Base-by-base conservation (phyloP, 2,888 invertebrate genomes). In the Andrena bucephala region DNA sequence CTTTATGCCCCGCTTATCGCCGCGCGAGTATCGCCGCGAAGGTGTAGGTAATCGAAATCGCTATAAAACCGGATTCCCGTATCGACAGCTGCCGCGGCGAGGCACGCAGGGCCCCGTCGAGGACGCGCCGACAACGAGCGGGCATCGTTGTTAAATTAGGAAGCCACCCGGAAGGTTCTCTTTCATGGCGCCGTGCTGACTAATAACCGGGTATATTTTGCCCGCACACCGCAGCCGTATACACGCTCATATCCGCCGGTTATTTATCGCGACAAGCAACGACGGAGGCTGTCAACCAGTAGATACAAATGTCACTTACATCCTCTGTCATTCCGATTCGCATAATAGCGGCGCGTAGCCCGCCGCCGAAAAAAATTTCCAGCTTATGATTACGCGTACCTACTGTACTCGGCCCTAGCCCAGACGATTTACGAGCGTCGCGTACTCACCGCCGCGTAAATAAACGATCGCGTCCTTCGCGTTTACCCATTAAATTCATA, bases 1-100 rank as follows among this genome's bases (percentile, higher is more conserved):
- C 36, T 77, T 86, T 85, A 79, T 72, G 72, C 79, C 50, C 77
- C 77, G 79, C 86, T 87, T 86, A 87, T 85, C 86, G 73, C 85
- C 60, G 50, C 29, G 33, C 10, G 74, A 36, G 75, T 65, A 77
- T 84, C 77, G 60, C 63, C 50, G 50, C n/a, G 27, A 66, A 68
- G 71, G 80, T 52, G 71, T 86, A 42, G 42, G 42, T 42, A 82
- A 85, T 81, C 79, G 82, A 82, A 86, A 80, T 84, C 78, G 78
- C 79, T 75, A 63, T 74, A 63, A 77, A 85, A 87, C 85, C 84
- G 85, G 86, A 87, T 86, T 82, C 73, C 8, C 50, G 77, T 67
- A 78, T 87, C 83, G 85, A 78, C 85, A 78, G 78, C 78, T 84
- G 81, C 62, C 66, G 29, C 50, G 33, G 8, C 31, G 10, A 10